Percentiles rank a stretch among this genome's conserved stretches.
phyloP scores from a whole-genome alignment of 1,140 invertebrate species.

The Gryllus bimaculatus region DNA sequence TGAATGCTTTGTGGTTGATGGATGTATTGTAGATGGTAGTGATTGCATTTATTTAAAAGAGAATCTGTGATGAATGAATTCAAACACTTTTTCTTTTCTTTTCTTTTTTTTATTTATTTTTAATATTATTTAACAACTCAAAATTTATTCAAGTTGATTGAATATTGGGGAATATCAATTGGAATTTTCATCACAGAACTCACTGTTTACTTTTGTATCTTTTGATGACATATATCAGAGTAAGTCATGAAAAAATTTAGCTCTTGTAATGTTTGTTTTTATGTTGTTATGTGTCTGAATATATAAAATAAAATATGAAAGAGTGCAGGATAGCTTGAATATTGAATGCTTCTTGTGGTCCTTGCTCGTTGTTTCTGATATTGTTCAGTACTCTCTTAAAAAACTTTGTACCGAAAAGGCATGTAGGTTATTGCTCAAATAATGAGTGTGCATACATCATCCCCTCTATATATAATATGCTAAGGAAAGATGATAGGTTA shows the following conservation, averaged over 20 bases:
- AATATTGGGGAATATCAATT: too few species aligned
- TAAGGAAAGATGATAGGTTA: background rate
- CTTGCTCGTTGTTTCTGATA: background rate
- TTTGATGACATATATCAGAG: background rate
- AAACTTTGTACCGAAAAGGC: background rate
- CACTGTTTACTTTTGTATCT: background rate
- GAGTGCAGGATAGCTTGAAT: background rate
- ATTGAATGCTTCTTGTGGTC: slow-evolving; percentile 1
- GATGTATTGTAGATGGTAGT: background rate
- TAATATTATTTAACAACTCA: too few species aligned
- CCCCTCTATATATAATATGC: too few species aligned
- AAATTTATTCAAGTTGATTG: too few species aligned
- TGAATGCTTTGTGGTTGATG: background rate
- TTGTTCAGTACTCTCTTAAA: background rate
- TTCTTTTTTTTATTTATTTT: too few species aligned
- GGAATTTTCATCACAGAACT: background rate
- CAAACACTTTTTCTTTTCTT: too few species aligned
- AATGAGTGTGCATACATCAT: background rate
- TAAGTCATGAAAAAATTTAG: background rate
- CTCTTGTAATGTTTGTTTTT: background rate
- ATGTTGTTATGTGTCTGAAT: background rate
- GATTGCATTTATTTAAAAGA: background rate
- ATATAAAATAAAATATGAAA: background rate
- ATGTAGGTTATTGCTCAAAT: background rate
- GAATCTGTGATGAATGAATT: background rate